Percentiles rank a stretch among this genome's conserved stretches.
These are phyloP conservation scores for Leucophora obtusa DNA, from an alignment of 2,888 invertebrate species.

Conservation along the genomic window DNA sequence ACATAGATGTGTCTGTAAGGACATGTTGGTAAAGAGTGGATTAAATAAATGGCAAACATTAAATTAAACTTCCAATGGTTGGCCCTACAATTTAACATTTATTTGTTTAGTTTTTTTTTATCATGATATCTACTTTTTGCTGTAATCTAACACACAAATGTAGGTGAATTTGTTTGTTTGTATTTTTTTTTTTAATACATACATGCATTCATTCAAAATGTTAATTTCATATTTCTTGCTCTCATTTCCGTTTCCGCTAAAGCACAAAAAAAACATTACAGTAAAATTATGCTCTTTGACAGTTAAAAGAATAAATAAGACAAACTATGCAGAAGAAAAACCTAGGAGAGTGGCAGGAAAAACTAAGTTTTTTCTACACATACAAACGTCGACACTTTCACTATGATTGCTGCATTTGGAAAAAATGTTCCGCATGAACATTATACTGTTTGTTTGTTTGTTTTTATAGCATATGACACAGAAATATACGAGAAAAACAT, in stretches of 20 bases:
- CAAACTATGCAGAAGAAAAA: conserved; percentile 37
- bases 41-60: background rate
- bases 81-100: background rate
- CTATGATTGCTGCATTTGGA: conserved; percentile 32
- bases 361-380: conserved; percentile 7
- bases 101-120: background rate
- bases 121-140: background rate
- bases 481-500: background rate
- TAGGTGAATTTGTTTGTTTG: background rate
- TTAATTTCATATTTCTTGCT: conserved; percentile 53
- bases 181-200: background rate
- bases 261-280: conserved; percentile 23
- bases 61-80: background rate
- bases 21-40: too few species aligned
- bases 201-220: conserved; percentile 25
- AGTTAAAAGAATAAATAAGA: conserved; percentile 56
- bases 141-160: background rate
- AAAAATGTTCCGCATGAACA: conserved; percentile 45
- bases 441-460: conserved; percentile 8
- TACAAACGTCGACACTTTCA: conserved; percentile 43
- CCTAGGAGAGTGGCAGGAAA: conserved; percentile 2
- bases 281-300: conserved; percentile 59
- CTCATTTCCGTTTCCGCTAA: conserved; percentile 45
- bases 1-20: too few species aligned
- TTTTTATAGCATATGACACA: background rate